phyloP scores from a whole-genome alignment of 1,140 invertebrate species.

The Tachypleus tridentatus region DNA sequence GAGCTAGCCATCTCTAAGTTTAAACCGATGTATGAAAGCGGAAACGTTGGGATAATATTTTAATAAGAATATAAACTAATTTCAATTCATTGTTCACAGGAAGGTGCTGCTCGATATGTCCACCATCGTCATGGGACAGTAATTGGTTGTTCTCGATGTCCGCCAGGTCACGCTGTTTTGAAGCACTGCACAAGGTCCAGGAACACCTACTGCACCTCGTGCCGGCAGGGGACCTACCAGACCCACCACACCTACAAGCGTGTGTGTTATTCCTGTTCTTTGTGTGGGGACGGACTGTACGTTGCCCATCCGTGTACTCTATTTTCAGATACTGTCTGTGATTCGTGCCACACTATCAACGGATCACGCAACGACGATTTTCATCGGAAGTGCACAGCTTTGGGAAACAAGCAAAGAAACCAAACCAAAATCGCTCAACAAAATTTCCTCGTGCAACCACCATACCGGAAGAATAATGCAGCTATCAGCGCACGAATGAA shows the following conservation, averaged over 20 bases:
- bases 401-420: too few relatives aligned
- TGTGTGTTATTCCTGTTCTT: constrained; percentile 39
- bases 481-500: too few relatives aligned
- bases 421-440: too few relatives aligned
- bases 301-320: constrained; percentile 37
- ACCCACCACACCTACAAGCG: constrained; percentile 35
- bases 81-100: too few relatives aligned
- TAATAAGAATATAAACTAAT: too few relatives aligned
- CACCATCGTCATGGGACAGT: constrained; percentile 7
- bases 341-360: constrained; percentile 34
- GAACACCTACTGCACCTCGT: constrained; percentile 30
- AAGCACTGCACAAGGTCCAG: constrained; percentile 8
- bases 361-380: constrained; percentile 19
- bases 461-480: too few relatives aligned
- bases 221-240: constrained; percentile 35
- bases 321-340: constrained; percentile 38
- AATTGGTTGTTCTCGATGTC: constrained; percentile 11
- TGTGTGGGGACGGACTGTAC: constrained; percentile 39
- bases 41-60: too few relatives aligned
- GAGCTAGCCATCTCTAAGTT: too few relatives aligned
- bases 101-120: background rate
- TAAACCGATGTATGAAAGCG: too few relatives aligned
- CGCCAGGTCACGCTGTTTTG: constrained; percentile 12
- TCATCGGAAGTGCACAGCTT: constrained; percentile 9
- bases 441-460: too few relatives aligned